These are phyloP conservation scores for Nasonia longicornis DNA, from an alignment of 1,140 invertebrate genomes.

Conservation along the genomic window DNA sequence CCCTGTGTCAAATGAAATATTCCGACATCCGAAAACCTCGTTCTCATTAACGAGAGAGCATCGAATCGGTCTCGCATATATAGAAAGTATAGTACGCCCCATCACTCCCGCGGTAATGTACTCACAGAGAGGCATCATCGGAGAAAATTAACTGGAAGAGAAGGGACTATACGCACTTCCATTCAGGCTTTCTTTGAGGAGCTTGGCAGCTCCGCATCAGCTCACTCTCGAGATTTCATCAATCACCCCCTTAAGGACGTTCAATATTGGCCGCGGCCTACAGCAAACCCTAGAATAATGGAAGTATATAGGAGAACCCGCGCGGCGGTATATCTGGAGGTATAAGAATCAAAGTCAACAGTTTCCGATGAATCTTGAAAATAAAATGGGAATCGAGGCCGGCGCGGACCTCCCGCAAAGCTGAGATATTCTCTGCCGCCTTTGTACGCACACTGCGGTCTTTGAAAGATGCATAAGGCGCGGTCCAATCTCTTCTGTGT, in stretches of 20 bases:
- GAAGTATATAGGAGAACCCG: no score
- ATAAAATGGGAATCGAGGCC: not conserved
- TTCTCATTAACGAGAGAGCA: no score
- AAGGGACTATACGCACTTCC: not conserved
- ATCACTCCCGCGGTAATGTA: no score
- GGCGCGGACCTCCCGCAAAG: not conserved
- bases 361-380: conserved; percentile 1
- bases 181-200: not conserved
- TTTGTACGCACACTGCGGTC: not conserved
- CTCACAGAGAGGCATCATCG: no score
- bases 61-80: no score
- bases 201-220: not conserved
- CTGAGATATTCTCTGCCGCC: not conserved
- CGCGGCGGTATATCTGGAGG: no score
- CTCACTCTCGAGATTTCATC: conserved; percentile 6
- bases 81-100: no score
- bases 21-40: no score
- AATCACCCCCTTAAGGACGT: conserved; percentile 9
- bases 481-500: not conserved
- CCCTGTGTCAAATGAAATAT: no score
- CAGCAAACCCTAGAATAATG: not conserved
- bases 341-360: not conserved
- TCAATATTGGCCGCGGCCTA: not conserved
- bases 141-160: no score
- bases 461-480: not conserved